Conservation (phyloP, 1,140 invertebrate genomes). For the Zaprionus gabonicus region DNA sequence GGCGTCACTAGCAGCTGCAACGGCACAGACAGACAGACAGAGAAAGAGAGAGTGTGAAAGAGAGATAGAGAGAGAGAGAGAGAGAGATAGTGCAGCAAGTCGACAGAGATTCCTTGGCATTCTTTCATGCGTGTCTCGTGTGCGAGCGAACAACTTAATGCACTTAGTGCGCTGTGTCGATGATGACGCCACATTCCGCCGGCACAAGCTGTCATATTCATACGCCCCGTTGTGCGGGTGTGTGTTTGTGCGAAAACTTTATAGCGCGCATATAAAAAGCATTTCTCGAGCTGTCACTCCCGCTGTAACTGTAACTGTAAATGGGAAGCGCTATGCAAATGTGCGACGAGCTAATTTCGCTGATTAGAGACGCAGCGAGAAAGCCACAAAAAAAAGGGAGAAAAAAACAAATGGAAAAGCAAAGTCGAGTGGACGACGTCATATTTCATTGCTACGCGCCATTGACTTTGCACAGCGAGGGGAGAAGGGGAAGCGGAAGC, state of each 20-base stretch:
- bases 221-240: slow-evolving; percentile 42
- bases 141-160: slow-evolving; percentile 80
- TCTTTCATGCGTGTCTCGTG: slow-evolving; percentile 45
- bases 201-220: slow-evolving; percentile 56
- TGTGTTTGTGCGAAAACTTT: slow-evolving; percentile 23
- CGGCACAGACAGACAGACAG: not conserved
- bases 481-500: slow-evolving; percentile 18
- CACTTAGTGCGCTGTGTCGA: slow-evolving; percentile 75
- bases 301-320: slow-evolving; percentile 3
- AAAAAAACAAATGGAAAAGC: slow-evolving; percentile 25
- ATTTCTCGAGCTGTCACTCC: slow-evolving; percentile 26
- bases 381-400: slow-evolving; percentile 11
- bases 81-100: not conserved
- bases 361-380: slow-evolving; percentile 55
- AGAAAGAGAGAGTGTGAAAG: not conserved
- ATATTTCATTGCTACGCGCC: slow-evolving; percentile 81
- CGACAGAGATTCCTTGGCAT: slow-evolving; percentile 37
- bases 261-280: slow-evolving; percentile 38
- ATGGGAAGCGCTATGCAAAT: slow-evolving; percentile 64
- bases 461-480: slow-evolving; percentile 69
- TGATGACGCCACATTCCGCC: slow-evolving; percentile 32
- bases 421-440: slow-evolving; percentile 47
- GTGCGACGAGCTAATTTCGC: slow-evolving; percentile 67
- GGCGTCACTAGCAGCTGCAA: slow-evolving; percentile 73
- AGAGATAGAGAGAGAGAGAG: not conserved